Percentiles rank a stretch among this genome's conserved stretches.
Conservation (phyloP, 2,797 vertebrate genomes). For the Aselliscus stoliczkanus region DNA sequence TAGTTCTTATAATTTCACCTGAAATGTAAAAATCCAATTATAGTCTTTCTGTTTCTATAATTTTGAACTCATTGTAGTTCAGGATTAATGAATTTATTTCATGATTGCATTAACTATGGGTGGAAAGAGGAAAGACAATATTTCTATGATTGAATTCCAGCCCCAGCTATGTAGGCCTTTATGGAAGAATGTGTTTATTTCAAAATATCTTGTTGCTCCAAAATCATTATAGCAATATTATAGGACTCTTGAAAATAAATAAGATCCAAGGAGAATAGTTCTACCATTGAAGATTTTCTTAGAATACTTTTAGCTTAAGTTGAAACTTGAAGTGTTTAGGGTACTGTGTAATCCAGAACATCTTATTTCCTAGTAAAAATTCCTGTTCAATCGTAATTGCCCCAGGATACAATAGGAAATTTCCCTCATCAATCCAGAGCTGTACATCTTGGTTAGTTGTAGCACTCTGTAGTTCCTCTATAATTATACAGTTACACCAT, state of each 20-base stretch:
- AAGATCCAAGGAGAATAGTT: neutral
- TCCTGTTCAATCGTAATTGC: neutral
- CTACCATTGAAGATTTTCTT: neutral
- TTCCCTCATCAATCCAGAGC: neutral
- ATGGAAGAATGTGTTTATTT: neutral
- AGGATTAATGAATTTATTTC: slow-evolving; percentile 10
- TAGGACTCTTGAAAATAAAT: neutral
- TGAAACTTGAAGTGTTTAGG: neutral
- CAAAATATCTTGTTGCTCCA: neutral
- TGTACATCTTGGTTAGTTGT: neutral
- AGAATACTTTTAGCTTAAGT: neutral
- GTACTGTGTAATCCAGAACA: neutral
- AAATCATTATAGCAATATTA: neutral
- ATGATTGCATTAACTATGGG: neutral
- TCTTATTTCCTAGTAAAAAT: neutral
- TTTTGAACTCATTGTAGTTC: neutral
- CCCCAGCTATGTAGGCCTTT: neutral
- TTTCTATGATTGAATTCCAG: neutral
- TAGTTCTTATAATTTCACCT: neutral
- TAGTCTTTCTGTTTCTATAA: neutral
- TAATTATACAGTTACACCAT: neutral
- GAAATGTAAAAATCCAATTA: neutral
- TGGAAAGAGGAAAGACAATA: neutral
- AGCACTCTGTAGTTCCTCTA: neutral
- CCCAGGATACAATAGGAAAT: neutral